These are phyloP conservation scores for Poecile atricapillus DNA, from an alignment of 2,113 vertebrate genomes.

Conservation along the genomic window DNA sequence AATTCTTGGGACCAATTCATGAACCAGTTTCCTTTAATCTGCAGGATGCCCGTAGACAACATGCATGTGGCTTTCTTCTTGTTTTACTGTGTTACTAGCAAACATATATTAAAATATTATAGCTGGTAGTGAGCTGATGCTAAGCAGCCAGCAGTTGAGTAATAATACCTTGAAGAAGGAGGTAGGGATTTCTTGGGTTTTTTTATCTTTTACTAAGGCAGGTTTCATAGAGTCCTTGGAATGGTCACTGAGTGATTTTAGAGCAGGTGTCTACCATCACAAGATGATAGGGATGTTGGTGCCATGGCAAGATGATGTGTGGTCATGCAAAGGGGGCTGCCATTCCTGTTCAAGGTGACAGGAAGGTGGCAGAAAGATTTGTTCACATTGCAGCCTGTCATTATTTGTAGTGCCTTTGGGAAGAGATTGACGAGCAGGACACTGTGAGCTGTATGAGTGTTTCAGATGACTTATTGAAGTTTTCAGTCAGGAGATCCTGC, in stretches of 20 bases:
- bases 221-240: background rate
- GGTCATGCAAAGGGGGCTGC: background rate
- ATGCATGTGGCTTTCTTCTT: background rate
- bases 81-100: background rate
- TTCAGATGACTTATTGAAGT: background rate
- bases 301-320: background rate
- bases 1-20: background rate
- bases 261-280: background rate
- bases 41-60: background rate
- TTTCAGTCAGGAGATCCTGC: background rate
- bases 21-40: background rate
- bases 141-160: background rate
- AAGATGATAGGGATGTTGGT: background rate
- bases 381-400: background rate
- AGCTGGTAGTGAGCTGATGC: background rate
- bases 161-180: background rate
- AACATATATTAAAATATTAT: background rate
- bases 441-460: fast-evolving
- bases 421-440: background rate
- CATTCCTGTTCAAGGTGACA: background rate
- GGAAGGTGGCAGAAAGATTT: background rate
- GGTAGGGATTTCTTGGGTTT: background rate
- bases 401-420: background rate
- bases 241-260: background rate
- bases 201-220: background rate